phyloP scores from a whole-genome alignment of 1,140 invertebrate species.

The Archegozetes longisetosus region DNA sequence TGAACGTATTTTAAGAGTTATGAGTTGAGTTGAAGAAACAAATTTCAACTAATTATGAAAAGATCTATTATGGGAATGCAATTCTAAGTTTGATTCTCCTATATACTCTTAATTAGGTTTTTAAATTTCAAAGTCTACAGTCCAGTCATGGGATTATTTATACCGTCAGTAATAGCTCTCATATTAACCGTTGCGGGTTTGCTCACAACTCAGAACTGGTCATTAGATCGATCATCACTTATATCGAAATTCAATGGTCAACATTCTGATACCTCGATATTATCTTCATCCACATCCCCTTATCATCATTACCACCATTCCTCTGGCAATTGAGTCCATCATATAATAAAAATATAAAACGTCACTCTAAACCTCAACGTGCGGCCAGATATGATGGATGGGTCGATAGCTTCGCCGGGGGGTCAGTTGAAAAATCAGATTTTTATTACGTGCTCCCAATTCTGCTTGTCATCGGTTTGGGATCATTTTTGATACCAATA shows the following conservation, averaged over 20 bases:
- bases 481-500: constrained; percentile 14
- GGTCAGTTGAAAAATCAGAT: background rate
- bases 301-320: background rate
- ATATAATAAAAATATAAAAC: background rate
- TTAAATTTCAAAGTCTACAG: background rate
- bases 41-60: background rate
- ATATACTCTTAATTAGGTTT: no score
- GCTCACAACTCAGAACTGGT: background rate
- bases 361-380: background rate
- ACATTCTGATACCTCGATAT: no score
- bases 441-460: constrained; percentile 11
- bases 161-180: background rate
- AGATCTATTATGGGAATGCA: background rate
- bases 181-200: background rate
- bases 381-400: background rate
- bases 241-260: background rate
- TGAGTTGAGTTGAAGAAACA: no score
- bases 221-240: background rate
- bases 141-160: background rate
- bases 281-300: background rate
- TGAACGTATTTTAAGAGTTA: background rate
- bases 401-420: background rate
- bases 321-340: background rate
- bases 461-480: constrained; percentile 9
- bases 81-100: no score